A percentile compares a stretch with the other conserved stretches of the same genome.
phyloP scores from a whole-genome alignment of 2,113 vertebrate genomes.

The Lampris megalopsis region DNA sequence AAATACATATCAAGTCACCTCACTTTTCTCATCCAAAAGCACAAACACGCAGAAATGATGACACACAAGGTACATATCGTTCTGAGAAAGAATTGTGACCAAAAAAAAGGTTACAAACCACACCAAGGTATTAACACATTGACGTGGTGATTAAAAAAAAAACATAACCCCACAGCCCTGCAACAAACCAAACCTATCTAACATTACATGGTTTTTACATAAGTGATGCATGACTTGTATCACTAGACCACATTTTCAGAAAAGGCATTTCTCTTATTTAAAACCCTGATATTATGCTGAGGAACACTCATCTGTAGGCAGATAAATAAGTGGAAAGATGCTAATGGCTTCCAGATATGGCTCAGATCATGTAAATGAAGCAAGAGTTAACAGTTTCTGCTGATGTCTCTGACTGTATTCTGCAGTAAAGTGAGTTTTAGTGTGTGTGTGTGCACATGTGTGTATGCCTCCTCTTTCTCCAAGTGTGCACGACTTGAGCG shows the following conservation, averaged over 20 bases:
- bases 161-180: not conserved
- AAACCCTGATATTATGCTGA: constrained; percentile 30
- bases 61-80: not conserved
- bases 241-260: constrained; percentile 26
- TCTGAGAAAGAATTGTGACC: constrained; percentile 8
- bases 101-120: constrained; percentile 16
- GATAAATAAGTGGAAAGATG: constrained; percentile 70
- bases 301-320: constrained; percentile 54
- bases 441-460: constrained; percentile 34
- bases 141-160: constrained; percentile 25
- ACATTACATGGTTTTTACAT: constrained; percentile 14
- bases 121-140: not conserved
- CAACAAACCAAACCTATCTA: not conserved
- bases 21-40: constrained; percentile 26
- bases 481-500: constrained; percentile 52
- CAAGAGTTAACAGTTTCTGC: constrained; percentile 54
- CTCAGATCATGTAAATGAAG: constrained; percentile 66
- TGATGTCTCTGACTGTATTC: constrained; percentile 46
- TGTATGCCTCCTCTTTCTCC: constrained; percentile 50
- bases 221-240: constrained; percentile 40
- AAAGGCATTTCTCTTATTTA: constrained; percentile 51
- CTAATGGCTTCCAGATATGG: constrained; percentile 64
- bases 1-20: constrained; percentile 66
- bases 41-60: constrained; percentile 12
- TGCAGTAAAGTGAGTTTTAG: not conserved